A percentile compares a stretch with the other conserved stretches of the same genome.
Evolutionary conservation across 2,113 vertebrate genomes (phyloP).

Genomic region (Gambusia affinis): DNA sequence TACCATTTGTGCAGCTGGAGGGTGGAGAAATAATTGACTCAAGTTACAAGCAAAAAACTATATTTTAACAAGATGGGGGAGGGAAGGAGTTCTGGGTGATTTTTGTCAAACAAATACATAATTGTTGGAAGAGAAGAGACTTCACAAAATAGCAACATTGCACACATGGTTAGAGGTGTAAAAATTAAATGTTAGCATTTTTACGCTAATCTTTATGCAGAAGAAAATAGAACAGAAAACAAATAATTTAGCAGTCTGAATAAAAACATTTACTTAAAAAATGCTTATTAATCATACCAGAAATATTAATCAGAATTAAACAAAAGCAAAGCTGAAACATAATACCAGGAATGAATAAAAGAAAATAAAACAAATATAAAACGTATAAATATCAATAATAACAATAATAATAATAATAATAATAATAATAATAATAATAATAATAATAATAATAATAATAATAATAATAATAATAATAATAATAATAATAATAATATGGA

Average conservation of each 20-base stretch:
- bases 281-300: too few species aligned
- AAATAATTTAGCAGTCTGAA: not conserved
- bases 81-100: slow-evolving; percentile 16
- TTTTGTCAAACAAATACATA: slow-evolving; percentile 38
- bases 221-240: not conserved
- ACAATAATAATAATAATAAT: too few species aligned
- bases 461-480: too few species aligned
- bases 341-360: too few species aligned
- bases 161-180: not conserved
- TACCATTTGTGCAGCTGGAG: slow-evolving; percentile 94
- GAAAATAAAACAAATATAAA: too few species aligned
- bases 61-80: slow-evolving; percentile 28
- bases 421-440: too few species aligned
- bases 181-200: not conserved
- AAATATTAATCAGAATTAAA: too few species aligned
- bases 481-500: too few species aligned
- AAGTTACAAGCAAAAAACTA: slow-evolving; percentile 35
- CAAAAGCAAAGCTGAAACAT: too few species aligned
- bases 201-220: not conserved
- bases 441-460: too few species aligned
- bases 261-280: not conserved
- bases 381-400: too few species aligned
- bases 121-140: not conserved
- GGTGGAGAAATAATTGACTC: slow-evolving; percentile 62
- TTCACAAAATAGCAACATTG: not conserved